phyloP scores from a whole-genome alignment of 2,113 vertebrate species.

The Scolopax mira region DNA sequence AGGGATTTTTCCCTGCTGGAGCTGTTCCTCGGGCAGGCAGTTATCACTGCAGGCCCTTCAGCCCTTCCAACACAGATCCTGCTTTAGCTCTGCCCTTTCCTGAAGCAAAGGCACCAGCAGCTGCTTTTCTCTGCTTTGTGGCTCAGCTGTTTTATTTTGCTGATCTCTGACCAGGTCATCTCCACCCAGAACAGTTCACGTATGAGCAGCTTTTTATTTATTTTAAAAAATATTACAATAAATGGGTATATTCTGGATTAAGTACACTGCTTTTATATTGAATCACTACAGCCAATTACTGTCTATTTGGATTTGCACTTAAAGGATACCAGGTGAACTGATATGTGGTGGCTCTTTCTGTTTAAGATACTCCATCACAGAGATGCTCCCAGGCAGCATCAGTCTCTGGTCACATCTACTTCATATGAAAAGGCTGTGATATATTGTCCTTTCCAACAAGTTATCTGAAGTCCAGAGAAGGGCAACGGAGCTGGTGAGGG shows the following conservation, averaged over 20 bases:
- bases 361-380: neutral
- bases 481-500: too few relatives aligned
- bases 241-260: neutral
- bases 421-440: neutral
- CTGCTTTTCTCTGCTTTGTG: neutral
- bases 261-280: neutral
- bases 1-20: neutral
- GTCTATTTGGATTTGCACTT: neutral
- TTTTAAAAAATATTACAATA: neutral
- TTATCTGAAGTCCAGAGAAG: neutral
- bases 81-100: neutral
- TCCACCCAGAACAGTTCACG: neutral
- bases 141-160: neutral
- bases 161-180: neutral
- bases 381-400: neutral
- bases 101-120: too few relatives aligned
- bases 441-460: neutral
- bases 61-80: neutral
- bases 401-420: neutral
- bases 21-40: rapidly evolving
- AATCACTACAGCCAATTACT: neutral
- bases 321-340: neutral
- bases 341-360: neutral
- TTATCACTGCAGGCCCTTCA: rapidly evolving
- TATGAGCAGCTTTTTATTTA: neutral